A percentile compares a stretch with the other conserved stretches of the same genome.
Evolutionary conservation across 2,888 invertebrate genomes (phyloP).

Genomic region (Lochmaea capreae): DNA sequence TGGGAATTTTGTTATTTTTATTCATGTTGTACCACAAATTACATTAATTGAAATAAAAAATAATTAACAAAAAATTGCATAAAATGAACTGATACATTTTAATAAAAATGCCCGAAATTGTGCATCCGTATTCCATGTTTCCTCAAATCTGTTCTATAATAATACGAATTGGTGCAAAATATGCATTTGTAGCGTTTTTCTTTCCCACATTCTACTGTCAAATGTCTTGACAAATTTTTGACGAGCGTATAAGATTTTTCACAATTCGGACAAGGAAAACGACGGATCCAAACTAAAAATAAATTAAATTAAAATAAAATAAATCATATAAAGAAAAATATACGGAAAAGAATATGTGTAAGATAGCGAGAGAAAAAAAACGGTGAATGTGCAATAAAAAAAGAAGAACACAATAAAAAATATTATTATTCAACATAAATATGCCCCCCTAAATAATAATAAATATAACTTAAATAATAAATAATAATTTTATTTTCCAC

Average conservation of each 20-base stretch:
- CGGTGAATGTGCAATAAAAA: not conserved
- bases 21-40: no score
- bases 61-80: not conserved
- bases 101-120: conserved; percentile 45
- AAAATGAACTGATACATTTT: conserved; percentile 6
- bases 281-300: conserved; percentile 31
- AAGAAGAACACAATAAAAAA: not conserved
- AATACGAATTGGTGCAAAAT: conserved; percentile 51
- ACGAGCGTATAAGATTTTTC: conserved; percentile 55
- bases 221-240: conserved; percentile 55
- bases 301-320: conserved; percentile 17
- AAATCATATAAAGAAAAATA: conserved; percentile 5
- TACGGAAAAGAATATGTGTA: not conserved
- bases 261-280: conserved; percentile 50
- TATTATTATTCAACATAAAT: not conserved
- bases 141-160: conserved; percentile 53
- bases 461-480: no score
- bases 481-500: no score
- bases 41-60: not conserved
- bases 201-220: conserved; percentile 57
- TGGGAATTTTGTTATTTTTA: no score
- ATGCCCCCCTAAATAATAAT: no score
- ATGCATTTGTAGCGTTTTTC: conserved; percentile 55
- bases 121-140: conserved; percentile 53
- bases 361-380: not conserved